phyloP scores from a whole-genome alignment of 2,888 invertebrate genomes.

The Pseudococcus viburni region DNA sequence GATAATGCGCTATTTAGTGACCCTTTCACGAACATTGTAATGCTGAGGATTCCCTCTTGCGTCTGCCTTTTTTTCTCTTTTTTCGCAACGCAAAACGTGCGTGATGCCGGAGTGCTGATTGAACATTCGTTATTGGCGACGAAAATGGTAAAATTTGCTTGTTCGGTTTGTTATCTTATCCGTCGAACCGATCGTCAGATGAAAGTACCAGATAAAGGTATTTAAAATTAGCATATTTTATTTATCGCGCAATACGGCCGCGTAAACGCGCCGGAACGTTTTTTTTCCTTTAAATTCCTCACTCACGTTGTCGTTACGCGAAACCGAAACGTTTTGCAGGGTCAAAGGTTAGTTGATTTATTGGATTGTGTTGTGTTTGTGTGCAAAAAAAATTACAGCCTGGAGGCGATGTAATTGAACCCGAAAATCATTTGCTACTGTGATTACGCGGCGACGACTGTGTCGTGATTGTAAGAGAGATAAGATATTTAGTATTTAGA shows the following conservation, averaged over 20 bases:
- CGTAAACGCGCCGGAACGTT: neutral
- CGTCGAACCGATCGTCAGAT: neutral
- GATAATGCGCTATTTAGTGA: constrained; percentile 44
- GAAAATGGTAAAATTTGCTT: constrained; percentile 35
- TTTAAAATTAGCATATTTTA: constrained; percentile 41
- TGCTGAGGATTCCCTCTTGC: neutral
- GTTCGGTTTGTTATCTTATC: constrained; percentile 28
- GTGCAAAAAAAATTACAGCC: neutral
- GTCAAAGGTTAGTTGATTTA: constrained; percentile 23
- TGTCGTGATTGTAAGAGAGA: neutral
- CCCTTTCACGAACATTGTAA: neutral
- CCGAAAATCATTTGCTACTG: constrained; percentile 11
- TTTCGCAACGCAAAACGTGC: constrained; percentile 27
- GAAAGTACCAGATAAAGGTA: constrained; percentile 35
- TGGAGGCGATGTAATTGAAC: neutral
- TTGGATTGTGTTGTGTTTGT: neutral
- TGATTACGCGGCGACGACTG: neutral
- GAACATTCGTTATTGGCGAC: neutral
- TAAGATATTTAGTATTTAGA: neutral
- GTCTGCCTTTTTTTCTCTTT: neutral
- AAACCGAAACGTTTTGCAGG: neutral
- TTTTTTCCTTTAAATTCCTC: neutral
- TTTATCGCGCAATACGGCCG: neutral
- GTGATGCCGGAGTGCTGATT: neutral
- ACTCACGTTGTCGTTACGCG: neutral